Conservation (phyloP, 2,797 vertebrate genomes). For the Chromobotia macracanthus region DNA sequence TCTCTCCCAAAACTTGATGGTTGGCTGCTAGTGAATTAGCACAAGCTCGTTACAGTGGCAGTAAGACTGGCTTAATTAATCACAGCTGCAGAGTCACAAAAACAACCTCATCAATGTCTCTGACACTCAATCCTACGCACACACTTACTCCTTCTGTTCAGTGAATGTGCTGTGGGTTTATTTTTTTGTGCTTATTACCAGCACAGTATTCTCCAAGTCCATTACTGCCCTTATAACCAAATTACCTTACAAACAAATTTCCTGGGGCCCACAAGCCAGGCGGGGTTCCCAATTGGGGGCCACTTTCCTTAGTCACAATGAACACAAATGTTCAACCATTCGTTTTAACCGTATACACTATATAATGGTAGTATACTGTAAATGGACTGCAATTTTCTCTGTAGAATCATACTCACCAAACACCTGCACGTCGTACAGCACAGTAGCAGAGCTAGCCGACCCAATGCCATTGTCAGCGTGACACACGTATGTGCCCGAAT, state of each 20-base stretch:
- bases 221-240: neutral
- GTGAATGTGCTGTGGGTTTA: slow-evolving; percentile 38
- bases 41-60: slow-evolving; percentile 75
- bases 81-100: slow-evolving; percentile 76
- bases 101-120: slow-evolving; percentile 54
- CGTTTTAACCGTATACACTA: too few species aligned
- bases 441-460: slow-evolving; percentile 76
- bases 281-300: neutral
- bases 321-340: neutral
- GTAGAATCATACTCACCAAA: slow-evolving; percentile 81
- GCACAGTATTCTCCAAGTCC: neutral
- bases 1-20: slow-evolving; percentile 75
- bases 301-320: neutral
- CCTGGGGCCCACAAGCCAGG: neutral
- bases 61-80: slow-evolving; percentile 75
- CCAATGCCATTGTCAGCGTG: slow-evolving; percentile 88
- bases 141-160: slow-evolving; percentile 46
- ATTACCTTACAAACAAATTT: neutral
- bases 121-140: slow-evolving; percentile 45
- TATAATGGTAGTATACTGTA: too few species aligned
- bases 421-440: slow-evolving; percentile 92
- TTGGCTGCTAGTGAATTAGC: slow-evolving; percentile 80
- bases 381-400: neutral
- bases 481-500: slow-evolving; percentile 92
- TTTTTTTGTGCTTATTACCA: neutral